Base-by-base conservation (phyloP, 2,797 vertebrate genomes). In the Vultur gryphus region DNA sequence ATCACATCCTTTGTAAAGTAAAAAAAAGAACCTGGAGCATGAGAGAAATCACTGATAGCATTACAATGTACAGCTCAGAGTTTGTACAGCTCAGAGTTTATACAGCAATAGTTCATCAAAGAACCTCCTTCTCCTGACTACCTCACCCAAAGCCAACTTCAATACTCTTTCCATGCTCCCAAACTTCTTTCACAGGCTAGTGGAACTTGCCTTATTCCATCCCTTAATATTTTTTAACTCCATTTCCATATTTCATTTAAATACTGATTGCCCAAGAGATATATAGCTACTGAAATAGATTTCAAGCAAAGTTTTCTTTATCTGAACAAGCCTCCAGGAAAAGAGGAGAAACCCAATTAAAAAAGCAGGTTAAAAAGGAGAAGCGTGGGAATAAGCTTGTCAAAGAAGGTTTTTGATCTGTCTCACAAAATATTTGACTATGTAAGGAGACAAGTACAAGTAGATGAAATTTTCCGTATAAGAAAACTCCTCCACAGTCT, bases 391-490 rank as follows among this genome's bases (percentile, higher is more conserved):
- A 96, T 85, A 76, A 96, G 95, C 89, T 94, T 96, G 95, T 97
- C 96, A 97, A 85, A 90, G 86, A 90, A 61, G 80, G 80, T 96
- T 96, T 97, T 96, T 96, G 96, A 97, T 97, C 90, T 96, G 93
- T 97, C 95, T 97, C 96, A 95, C 96, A 96, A 96, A 97, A 96
- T 96, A 95, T 91, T 96, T 97, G 94, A 97, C 96, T 96, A 26
- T 93, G 88, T 90, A 84, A 96, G 91, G 78, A 97, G 96, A 96
- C 94, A 96, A 96, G 94, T 94, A 96, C 77, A 95, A 91, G 96
- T 62, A 95, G 96, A 95, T 95, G 90, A 95, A 97, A 95, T 95
- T 96, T 95, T 97, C 91, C 7, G 0, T 84, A 77, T 84, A 95
- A 96, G 93, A 95, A 95, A 96, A 97, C 94, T 96, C 96, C 95